Conservation (phyloP, 2,888 invertebrate genomes). For the Tuta absoluta region DNA sequence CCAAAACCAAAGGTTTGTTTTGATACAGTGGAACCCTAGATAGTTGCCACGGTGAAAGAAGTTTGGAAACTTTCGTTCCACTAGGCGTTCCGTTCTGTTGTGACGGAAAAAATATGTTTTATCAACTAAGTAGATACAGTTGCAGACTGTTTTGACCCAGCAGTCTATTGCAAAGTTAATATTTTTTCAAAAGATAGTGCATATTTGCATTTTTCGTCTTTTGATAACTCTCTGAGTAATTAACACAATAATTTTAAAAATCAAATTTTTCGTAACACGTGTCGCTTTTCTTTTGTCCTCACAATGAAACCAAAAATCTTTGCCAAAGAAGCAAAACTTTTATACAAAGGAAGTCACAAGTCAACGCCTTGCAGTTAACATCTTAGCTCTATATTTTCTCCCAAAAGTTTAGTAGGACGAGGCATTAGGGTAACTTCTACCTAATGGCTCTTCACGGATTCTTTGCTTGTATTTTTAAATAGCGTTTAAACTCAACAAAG, state of each 20-base stretch:
- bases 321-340: constrained; percentile 28
- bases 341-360: constrained; percentile 34
- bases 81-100: constrained; percentile 10
- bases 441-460: constrained; percentile 44
- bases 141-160: background rate
- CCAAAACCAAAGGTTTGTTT: no score
- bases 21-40: constrained; percentile 32
- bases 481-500: constrained; percentile 32
- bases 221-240: no score
- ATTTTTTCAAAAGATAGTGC: background rate
- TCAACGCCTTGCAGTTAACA: constrained; percentile 36
- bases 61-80: constrained; percentile 33
- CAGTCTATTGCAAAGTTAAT: background rate
- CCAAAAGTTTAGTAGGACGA: constrained; percentile 38
- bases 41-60: constrained; percentile 29
- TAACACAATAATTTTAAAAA: no score
- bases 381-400: constrained; percentile 27
- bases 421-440: constrained; percentile 21
- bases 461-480: constrained; percentile 41
- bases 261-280: background rate
- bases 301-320: background rate
- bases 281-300: background rate
- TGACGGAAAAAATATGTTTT: background rate
- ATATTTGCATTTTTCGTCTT: no score
- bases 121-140: no score